Percentiles rank a stretch among this genome's conserved stretches.
Conservation (phyloP, 1,140 invertebrate species). For the Heliothis virescens region DNA sequence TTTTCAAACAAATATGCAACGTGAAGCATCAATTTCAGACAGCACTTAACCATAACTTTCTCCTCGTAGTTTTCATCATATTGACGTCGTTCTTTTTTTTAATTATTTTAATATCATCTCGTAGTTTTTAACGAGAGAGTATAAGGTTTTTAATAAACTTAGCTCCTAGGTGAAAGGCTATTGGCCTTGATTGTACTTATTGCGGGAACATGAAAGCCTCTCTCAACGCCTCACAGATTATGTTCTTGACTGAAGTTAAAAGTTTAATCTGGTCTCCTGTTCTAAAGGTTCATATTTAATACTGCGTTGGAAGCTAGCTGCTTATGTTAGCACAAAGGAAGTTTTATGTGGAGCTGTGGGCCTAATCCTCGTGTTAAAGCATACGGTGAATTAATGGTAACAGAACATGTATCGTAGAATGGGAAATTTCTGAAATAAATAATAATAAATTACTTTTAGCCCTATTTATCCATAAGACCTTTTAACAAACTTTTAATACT, state of each 20-base stretch:
- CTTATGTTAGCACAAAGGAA: not conserved
- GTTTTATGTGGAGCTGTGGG: not conserved
- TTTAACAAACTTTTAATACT: too few relatives aligned
- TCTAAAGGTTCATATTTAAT: not conserved
- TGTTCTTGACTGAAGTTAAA: not conserved
- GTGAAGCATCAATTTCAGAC: too few relatives aligned
- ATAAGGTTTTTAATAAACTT: slow-evolving; percentile 12
- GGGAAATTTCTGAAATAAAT: too few relatives aligned
- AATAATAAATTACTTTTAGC: too few relatives aligned
- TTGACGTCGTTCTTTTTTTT: too few relatives aligned
- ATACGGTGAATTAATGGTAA: too few relatives aligned
- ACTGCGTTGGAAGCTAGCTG: not conserved
- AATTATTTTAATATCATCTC: too few relatives aligned
- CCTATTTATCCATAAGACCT: too few relatives aligned
- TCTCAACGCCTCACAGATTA: slow-evolving; percentile 19
- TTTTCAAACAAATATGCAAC: too few relatives aligned
- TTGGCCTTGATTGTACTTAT: not conserved
- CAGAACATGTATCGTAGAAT: too few relatives aligned
- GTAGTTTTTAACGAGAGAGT: not conserved
- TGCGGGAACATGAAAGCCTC: not conserved
- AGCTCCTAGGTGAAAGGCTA: not conserved
- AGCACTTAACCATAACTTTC: not conserved
- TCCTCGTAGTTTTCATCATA: too few relatives aligned
- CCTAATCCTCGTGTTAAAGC: too few relatives aligned
- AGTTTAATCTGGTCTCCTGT: slow-evolving; percentile 16